These are phyloP conservation scores for Vollenhovia emeryi DNA, from an alignment of 1,140 invertebrate species.

Conservation along the genomic window DNA sequence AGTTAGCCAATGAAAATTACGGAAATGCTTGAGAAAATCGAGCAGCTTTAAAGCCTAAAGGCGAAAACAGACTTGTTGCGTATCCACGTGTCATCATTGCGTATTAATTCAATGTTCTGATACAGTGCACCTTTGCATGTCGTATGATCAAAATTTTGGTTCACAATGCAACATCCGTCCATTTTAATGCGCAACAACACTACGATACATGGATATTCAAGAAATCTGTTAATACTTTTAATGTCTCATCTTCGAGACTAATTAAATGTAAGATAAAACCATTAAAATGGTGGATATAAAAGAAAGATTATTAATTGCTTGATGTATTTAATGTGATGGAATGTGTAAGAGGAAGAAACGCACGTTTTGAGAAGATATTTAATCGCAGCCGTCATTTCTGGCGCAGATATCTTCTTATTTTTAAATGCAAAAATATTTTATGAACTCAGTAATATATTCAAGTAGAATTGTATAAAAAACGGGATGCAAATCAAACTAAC, in stretches of 20 bases:
- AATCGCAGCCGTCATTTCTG: neutral
- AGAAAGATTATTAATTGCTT: neutral
- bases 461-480: neutral
- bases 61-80: too few relatives aligned
- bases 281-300: neutral
- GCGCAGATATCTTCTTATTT: slow-evolving; percentile 44
- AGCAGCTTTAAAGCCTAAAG: too few relatives aligned
- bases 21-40: neutral
- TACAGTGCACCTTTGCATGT: neutral
- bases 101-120: neutral
- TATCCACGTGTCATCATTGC: too few relatives aligned
- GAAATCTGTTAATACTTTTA: neutral
- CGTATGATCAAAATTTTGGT: neutral
- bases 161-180: neutral
- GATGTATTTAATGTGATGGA: neutral
- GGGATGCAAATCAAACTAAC: neutral
- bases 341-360: neutral
- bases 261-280: neutral
- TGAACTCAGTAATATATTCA: neutral
- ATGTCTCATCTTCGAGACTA: neutral
- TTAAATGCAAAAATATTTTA: slow-evolving; percentile 34
- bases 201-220: neutral
- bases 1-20: neutral
- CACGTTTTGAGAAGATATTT: neutral
- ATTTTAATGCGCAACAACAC: neutral